Evolutionary conservation across 23 tunicate species (phyloP).

Genomic region (Ciona savignyi): DNA sequence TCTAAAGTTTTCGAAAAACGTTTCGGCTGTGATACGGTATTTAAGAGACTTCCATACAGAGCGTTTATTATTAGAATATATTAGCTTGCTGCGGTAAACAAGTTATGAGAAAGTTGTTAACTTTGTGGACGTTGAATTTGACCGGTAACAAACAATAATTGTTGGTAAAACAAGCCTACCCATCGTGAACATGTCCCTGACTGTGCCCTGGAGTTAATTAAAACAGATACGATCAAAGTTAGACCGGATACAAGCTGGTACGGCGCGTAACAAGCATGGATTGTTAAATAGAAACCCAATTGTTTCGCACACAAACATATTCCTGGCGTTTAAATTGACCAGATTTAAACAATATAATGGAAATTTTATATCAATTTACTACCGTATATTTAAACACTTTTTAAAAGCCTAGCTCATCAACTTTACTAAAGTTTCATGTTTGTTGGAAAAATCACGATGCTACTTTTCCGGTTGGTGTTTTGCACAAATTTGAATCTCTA

Average conservation of each 20-base stretch:
- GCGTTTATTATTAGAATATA: not conserved
- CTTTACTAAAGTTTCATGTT: too few species aligned
- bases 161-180: not conserved
- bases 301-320: not conserved
- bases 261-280: not conserved
- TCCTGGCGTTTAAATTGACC: not conserved
- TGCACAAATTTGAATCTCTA: too few species aligned
- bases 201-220: not conserved
- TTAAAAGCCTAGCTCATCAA: too few species aligned
- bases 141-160: not conserved
- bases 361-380: too few species aligned
- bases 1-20: not conserved
- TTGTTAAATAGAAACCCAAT: not conserved
- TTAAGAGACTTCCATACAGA: not conserved
- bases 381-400: too few species aligned
- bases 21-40: not conserved
- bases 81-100: not conserved
- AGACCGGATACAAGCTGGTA: not conserved
- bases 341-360: not conserved
- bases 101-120: not conserved
- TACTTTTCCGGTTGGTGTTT: too few species aligned
- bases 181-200: not conserved
- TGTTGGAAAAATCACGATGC: too few species aligned
- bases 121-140: not conserved
- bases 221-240: not conserved